Base-by-base conservation (phyloP, 2,113 vertebrate genomes). In the Siphamia tubifer region DNA sequence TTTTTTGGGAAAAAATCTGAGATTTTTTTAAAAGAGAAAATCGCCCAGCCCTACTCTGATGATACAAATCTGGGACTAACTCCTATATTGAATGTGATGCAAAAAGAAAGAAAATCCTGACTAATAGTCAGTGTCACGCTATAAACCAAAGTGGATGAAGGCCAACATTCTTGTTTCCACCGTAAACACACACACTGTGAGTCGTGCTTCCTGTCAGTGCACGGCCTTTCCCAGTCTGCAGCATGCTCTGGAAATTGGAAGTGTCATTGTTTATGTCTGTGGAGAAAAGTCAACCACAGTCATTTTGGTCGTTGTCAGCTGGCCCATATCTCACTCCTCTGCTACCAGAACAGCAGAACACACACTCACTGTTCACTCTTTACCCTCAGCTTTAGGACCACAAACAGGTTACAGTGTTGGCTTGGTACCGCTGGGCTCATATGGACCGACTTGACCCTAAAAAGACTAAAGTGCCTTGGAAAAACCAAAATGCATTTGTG, bases 231-330 rank as follows among this genome's bases (percentile, higher is more conserved):
- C 82, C 60, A 51, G 70, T 81, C 65, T 52, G 55, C 60, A 51
- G 63, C 69, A 44, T 10, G 38, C 70, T 74, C 77, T 86, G 89
- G 84, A 90, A 89, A 89, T 89, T 87, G 77, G 56, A 89, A 88
- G 81, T 88, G 89, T 89, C 84, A 84, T 69, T 88, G 84, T 90
- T 88, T 88, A 88, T 78, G 84, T 90, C 82, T 83, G 82, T 70
- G 82, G 77, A 81, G 72, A 81, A 81, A 84, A 82, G 3, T 47
- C 34, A 27, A 83, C 85, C 83, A 9, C 82, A 71, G 67, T 66
- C 44, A 69, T 81, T 79, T 68, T 79, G 76, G 82, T 78, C 72
- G 74, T 76, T 79, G 74, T 77, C 69, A 77, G 66, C 58, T 65
- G 73, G 80, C 68, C 75, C 62, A 45, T 82, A 82, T 87, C 82